A percentile compares a stretch with the other conserved stretches of the same genome.
Conservation (phyloP, 2,888 invertebrate species). For the Drosophila prostipennis region DNA sequence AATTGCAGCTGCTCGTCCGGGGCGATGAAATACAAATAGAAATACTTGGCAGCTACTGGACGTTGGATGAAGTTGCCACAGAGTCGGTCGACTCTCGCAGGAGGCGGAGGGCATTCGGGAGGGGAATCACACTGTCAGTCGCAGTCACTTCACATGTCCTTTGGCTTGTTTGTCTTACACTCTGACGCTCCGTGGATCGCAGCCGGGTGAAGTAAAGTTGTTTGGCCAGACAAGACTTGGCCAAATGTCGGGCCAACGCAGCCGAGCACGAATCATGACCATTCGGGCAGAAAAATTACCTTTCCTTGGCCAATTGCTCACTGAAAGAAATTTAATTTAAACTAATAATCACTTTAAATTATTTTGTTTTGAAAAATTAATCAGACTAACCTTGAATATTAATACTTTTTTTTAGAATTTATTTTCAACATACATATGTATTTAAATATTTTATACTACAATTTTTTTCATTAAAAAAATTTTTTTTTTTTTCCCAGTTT, state of each 20-base stretch:
- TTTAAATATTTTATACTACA: too few relatives aligned
- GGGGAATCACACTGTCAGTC: conserved; percentile 11
- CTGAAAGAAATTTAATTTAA: too few relatives aligned
- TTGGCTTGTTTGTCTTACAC: conserved; percentile 79
- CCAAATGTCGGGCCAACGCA: conserved; percentile 40
- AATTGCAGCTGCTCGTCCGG: conserved; percentile 75
- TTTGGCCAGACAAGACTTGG: conserved; percentile 65
- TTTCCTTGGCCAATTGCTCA: conserved; percentile 32
- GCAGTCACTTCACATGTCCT: conserved; percentile 77
- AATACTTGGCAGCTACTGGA: conserved; percentile 78
- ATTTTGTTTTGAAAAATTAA: too few relatives aligned
- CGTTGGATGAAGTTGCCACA: conserved; percentile 75
- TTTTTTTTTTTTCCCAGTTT: too few relatives aligned
- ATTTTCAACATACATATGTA: too few relatives aligned
- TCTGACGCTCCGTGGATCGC: conserved; percentile 61
- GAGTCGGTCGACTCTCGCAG: background rate
- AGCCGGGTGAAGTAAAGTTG: conserved; percentile 56
- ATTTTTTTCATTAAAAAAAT: too few relatives aligned
- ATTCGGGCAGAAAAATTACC: conserved; percentile 75
- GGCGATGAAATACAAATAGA: conserved; percentile 81
- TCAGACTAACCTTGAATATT: too few relatives aligned
- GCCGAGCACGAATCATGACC: conserved; percentile 68
- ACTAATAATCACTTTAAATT: too few relatives aligned
- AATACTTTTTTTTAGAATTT: too few relatives aligned
- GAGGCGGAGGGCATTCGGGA: background rate